Conservation (phyloP, 2,888 invertebrate genomes). For the Neoaliturus tenellus region DNA sequence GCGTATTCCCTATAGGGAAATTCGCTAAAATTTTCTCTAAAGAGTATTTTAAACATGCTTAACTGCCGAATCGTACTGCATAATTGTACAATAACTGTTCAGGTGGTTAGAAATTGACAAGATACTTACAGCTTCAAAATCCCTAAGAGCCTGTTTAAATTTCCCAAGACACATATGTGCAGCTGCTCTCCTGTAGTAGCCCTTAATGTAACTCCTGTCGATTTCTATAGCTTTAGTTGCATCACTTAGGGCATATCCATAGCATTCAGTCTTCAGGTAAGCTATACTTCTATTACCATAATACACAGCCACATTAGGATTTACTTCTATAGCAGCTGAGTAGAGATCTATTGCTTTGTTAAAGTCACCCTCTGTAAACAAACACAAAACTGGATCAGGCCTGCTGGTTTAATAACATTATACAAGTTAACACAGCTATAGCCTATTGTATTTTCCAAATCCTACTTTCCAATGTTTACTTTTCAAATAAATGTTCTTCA, state of each 20-base stretch:
- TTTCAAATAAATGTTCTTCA: too few relatives aligned
- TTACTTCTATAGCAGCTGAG: slow-evolving; percentile 81
- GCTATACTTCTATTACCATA: slow-evolving; percentile 98
- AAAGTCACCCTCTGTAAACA: slow-evolving; percentile 42
- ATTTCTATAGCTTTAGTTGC: slow-evolving; percentile 94
- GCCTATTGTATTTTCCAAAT: too few relatives aligned
- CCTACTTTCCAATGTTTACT: too few relatives aligned
- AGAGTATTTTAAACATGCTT: too few relatives aligned
- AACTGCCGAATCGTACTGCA: too few relatives aligned
- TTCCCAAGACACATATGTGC: slow-evolving; percentile 98
- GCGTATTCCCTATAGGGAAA: too few relatives aligned
- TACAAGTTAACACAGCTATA: too few relatives aligned
- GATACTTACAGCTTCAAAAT: slow-evolving; percentile 96
- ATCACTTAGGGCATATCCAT: slow-evolving; percentile 95
- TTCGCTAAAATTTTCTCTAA: too few relatives aligned
- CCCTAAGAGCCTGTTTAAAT: slow-evolving; percentile 96
- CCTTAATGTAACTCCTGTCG: slow-evolving; percentile 94
- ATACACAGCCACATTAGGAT: slow-evolving; percentile 91
- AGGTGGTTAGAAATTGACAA: too few relatives aligned
- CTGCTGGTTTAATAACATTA: too few relatives aligned
- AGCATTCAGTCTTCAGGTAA: slow-evolving; percentile 95
- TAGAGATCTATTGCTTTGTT: slow-evolving; percentile 74
- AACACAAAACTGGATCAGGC: too few relatives aligned
- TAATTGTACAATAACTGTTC: too few relatives aligned
- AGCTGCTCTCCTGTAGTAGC: slow-evolving; percentile 97